Percentiles rank a stretch among this genome's conserved stretches.
Evolutionary conservation across 2,113 vertebrate genomes (phyloP).

Genomic region (Mormyrus iriodes): DNA sequence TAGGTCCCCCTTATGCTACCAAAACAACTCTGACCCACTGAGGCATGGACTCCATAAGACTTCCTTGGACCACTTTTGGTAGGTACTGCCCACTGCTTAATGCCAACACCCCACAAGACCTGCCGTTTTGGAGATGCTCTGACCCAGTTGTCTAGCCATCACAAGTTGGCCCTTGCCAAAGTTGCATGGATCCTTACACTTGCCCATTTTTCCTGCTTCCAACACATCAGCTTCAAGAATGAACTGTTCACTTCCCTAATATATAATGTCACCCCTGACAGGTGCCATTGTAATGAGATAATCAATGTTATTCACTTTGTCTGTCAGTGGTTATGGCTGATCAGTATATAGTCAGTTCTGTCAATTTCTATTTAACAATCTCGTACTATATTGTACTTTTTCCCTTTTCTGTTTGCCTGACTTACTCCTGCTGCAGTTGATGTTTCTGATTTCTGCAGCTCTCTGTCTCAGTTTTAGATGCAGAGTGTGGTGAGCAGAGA

Average conservation of each 20-base stretch:
- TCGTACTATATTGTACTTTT: not conserved
- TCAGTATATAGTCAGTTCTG: not conserved
- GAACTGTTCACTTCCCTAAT: not conserved
- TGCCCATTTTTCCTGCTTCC: not conserved
- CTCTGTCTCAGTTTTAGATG: not conserved
- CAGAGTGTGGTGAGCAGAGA: not conserved
- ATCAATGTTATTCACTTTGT: not conserved
- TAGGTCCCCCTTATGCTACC: not conserved
- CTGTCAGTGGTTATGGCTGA: not conserved
- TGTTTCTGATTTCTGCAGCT: not conserved
- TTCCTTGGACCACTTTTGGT: not conserved
- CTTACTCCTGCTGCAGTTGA: not conserved
- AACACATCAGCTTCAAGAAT: not conserved
- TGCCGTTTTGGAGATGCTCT: not conserved
- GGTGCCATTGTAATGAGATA: not conserved
- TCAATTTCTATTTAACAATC: not conserved
- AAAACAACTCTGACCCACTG: not conserved
- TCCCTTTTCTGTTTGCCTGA: not conserved
- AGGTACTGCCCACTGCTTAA: not conserved
- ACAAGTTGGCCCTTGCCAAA: not conserved
- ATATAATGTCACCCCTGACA: not conserved
- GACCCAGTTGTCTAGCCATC: not conserved
- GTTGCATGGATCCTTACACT: not conserved
- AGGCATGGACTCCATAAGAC: not conserved
- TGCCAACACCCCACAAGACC: not conserved